These are phyloP conservation scores for Lepidiolamprologus cunningtoni DNA, from an alignment of 2,113 vertebrate species.

Conservation along the genomic window DNA sequence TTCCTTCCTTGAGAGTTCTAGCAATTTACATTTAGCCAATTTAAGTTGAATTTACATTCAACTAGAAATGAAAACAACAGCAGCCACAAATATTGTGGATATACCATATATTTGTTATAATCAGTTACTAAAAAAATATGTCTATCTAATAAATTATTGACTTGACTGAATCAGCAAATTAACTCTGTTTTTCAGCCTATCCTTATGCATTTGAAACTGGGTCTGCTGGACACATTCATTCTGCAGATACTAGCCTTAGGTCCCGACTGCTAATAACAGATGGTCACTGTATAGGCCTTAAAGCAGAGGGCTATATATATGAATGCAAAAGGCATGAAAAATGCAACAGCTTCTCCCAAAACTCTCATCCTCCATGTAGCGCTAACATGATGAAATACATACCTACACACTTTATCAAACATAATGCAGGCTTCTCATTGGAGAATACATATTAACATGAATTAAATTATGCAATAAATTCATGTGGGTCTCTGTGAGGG, in stretches of 20 bases:
- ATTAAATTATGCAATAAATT: neutral
- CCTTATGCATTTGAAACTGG: neutral
- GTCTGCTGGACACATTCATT: neutral
- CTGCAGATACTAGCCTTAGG: neutral
- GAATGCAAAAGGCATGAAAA: neutral
- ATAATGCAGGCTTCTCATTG: neutral
- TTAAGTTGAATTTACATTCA: neutral
- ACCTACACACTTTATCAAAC: neutral
- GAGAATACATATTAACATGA: neutral
- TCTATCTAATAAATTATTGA: neutral
- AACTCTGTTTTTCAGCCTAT: neutral
- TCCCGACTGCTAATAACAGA: neutral
- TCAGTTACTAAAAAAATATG: neutral
- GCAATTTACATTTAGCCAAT: neutral
- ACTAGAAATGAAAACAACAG: neutral
- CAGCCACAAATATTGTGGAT: neutral
- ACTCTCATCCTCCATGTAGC: neutral
- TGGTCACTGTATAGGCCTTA: neutral
- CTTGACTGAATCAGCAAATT: neutral
- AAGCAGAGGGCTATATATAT: neutral
- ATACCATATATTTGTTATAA: neutral
- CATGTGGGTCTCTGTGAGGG: neutral
- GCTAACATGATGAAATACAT: neutral
- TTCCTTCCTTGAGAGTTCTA: neutral
- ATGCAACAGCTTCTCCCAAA: neutral